These are phyloP conservation scores for Zaprionus capensis DNA, from an alignment of 1,140 invertebrate genomes.

Conservation along the genomic window DNA sequence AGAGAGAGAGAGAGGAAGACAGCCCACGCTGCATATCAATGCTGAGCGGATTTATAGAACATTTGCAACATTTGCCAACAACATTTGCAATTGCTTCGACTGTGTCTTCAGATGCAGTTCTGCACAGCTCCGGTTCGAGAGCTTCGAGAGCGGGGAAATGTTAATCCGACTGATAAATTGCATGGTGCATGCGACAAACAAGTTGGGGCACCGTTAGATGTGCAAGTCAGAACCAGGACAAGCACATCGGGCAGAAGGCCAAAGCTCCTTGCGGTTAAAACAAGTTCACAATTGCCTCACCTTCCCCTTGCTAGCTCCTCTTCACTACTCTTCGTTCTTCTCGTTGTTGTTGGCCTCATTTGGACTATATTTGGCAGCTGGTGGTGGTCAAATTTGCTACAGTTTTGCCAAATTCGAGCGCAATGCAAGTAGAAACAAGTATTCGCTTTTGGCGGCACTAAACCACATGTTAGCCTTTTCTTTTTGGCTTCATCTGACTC, in stretches of 20 bases:
- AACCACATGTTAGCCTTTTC: background rate
- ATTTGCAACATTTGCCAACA: conserved; percentile 33
- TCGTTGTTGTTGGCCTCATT: conserved; percentile 23
- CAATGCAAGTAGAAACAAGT: background rate
- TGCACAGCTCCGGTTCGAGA: background rate
- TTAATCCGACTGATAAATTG: conserved; percentile 51
- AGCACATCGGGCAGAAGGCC: conserved; percentile 22
- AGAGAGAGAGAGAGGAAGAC: conserved; percentile 2
- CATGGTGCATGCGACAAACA: conserved; percentile 46
- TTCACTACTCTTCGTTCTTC: background rate
- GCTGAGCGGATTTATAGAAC: conserved; percentile 21
- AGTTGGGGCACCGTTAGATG: conserved; percentile 51
- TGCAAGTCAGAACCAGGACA: conserved; percentile 39
- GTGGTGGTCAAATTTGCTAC: conserved; percentile 11
- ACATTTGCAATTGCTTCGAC: conserved; percentile 7
- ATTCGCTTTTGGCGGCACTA: background rate
- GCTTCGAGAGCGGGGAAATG: conserved; percentile 19
- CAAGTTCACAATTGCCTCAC: conserved; percentile 22
- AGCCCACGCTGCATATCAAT: conserved; percentile 1
- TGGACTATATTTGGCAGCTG: conserved; percentile 3
- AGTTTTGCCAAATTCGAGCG: conserved; percentile 15
- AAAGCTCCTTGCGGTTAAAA: conserved; percentile 33
- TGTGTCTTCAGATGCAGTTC: background rate
- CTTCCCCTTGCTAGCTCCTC: too few species aligned
- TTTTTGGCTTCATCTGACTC: background rate